Conservation (phyloP, 2,797 vertebrate genomes). For the Hypotaenidia okinawae region DNA sequence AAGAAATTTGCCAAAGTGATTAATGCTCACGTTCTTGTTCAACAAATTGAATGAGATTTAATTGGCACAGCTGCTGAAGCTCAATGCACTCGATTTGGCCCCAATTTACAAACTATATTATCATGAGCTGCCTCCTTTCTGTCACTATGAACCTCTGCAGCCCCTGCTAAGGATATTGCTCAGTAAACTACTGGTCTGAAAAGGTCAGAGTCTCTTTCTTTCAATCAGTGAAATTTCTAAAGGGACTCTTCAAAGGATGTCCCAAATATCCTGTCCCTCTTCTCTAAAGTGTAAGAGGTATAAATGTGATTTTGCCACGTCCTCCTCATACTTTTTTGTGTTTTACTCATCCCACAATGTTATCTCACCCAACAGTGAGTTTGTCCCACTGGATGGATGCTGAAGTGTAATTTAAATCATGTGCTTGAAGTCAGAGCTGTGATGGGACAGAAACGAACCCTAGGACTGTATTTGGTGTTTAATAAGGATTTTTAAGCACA, state of each 20-base stretch:
- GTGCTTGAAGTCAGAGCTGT: neutral
- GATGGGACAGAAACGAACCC: neutral
- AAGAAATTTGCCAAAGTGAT: slow-evolving; percentile 50
- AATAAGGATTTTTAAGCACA: neutral
- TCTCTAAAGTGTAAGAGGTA: neutral
- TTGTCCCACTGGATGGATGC: neutral
- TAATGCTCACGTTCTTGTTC: slow-evolving; percentile 14
- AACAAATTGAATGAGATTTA: slow-evolving; percentile 48
- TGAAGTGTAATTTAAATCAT: neutral
- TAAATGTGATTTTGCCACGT: neutral
- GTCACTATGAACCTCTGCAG: neutral
- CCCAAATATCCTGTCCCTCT: neutral
- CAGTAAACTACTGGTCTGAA: neutral
- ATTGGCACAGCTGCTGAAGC: slow-evolving; percentile 40
- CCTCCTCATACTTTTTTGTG: neutral
- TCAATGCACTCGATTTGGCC: slow-evolving; percentile 35
- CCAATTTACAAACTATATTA: neutral
- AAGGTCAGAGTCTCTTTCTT: neutral
- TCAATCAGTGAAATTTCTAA: neutral
- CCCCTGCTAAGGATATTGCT: neutral
- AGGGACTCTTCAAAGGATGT: neutral
- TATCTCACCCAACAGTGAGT: neutral
- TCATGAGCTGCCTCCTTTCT: neutral
- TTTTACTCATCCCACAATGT: neutral
- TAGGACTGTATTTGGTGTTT: neutral